Percentiles rank a stretch among this genome's conserved stretches.
These are phyloP conservation scores for Girardinus metallicus DNA, from an alignment of 2,797 vertebrate species.

Conservation along the genomic window DNA sequence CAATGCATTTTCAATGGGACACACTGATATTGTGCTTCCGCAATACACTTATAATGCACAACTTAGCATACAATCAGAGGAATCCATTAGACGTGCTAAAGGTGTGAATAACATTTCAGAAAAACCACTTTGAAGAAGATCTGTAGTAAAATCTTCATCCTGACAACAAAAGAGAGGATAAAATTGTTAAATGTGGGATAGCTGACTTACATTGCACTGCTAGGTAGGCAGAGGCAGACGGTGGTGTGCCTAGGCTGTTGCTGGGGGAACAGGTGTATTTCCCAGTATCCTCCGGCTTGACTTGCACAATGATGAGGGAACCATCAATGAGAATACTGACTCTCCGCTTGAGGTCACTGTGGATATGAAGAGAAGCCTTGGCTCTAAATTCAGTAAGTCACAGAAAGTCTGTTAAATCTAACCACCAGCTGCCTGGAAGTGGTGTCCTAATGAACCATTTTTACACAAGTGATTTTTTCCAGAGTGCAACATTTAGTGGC, in stretches of 20 bases:
- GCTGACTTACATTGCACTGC: conserved; percentile 94
- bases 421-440: neutral
- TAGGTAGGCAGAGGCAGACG: conserved; percentile 93
- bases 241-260: conserved; percentile 95
- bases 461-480: neutral
- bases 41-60: neutral
- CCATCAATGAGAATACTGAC: conserved; percentile 97
- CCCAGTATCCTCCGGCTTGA: conserved; percentile 96
- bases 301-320: conserved; percentile 95
- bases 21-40: neutral
- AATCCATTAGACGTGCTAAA: neutral
- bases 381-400: neutral
- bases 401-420: neutral
- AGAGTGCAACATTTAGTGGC: neutral
- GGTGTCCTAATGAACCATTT: neutral
- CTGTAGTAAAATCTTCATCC: neutral
- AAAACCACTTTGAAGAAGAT: neutral
- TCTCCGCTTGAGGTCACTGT: conserved; percentile 94
- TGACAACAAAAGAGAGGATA: neutral
- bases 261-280: conserved; percentile 98
- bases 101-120: neutral
- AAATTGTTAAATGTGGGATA: neutral
- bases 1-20: neutral
- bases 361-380: conserved; percentile 5
- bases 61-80: neutral